Evolutionary conservation across 2,888 invertebrate species (phyloP).

Genomic region (Catocala fraxini): DNA sequence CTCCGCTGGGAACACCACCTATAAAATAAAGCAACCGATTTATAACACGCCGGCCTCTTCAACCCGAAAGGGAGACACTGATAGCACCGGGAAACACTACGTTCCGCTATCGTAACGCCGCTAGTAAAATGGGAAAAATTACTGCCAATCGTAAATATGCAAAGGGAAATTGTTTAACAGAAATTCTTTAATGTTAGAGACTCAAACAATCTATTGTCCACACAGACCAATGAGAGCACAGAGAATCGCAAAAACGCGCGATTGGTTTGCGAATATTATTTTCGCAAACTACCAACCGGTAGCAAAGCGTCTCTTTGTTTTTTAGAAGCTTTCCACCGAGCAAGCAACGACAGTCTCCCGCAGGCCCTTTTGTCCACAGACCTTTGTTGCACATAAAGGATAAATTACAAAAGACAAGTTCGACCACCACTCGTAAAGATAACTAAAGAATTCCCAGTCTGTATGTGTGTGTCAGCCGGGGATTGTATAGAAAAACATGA

Average conservation of each 20-base stretch:
- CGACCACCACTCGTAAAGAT: conserved; percentile 81
- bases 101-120: conserved; percentile 65
- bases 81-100: conserved; percentile 69
- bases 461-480: conserved; percentile 65
- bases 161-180: conserved; percentile 60
- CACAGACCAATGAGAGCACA: conserved; percentile 72
- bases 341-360: conserved; percentile 65
- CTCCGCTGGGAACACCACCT: conserved; percentile 79
- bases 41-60: conserved; percentile 81
- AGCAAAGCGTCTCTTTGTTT: conserved; percentile 68
- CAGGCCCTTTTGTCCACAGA: conserved; percentile 74
- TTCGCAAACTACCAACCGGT: conserved; percentile 77
- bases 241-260: conserved; percentile 66
- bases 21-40: conserved; percentile 87
- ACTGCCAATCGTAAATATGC: conserved; percentile 68
- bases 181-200: conserved; percentile 46
- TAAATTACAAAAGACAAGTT: conserved; percentile 81
- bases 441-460: conserved; percentile 75
- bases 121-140: conserved; percentile 60
- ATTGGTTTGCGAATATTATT: conserved; percentile 86
- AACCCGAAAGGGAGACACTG: conserved; percentile 79
- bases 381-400: conserved; percentile 81
- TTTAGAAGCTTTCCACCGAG: conserved; percentile 68
- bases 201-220: conserved; percentile 75
- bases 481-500: conserved; percentile 76